These are phyloP conservation scores for Polypterus senegalus DNA, from an alignment of 2,113 vertebrate genomes.

Conservation along the genomic window DNA sequence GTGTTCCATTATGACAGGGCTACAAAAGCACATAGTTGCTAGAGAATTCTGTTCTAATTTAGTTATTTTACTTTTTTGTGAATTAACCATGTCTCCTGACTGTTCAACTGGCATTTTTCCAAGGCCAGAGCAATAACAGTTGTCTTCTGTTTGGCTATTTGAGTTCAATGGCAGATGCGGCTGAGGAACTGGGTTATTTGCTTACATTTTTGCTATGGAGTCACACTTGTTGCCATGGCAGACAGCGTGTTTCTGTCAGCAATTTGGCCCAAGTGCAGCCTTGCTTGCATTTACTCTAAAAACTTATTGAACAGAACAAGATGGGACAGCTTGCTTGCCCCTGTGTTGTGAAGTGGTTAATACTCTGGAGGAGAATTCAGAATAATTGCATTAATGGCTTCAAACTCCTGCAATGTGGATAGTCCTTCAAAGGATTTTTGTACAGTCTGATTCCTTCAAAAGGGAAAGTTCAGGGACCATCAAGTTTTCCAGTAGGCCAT, in stretches of 20 bases:
- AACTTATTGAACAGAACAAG: slow-evolving; percentile 49
- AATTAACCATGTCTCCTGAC: slow-evolving; percentile 25
- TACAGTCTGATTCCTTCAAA: not conserved
- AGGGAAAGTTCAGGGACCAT: slow-evolving; percentile 5
- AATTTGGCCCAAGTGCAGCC: slow-evolving; percentile 48
- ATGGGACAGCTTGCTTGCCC: slow-evolving; percentile 40
- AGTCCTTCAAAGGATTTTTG: slow-evolving; percentile 21
- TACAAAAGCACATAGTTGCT: slow-evolving; percentile 1
- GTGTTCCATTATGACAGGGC: not conserved
- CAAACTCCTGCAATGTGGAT: slow-evolving; percentile 13
- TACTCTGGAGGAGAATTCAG: slow-evolving; percentile 30
- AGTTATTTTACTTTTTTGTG: not conserved
- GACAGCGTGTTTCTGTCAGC: slow-evolving; percentile 55
- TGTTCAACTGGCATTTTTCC: slow-evolving; percentile 20
- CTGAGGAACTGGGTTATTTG: slow-evolving; percentile 42
- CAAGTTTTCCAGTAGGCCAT: slow-evolving; percentile 2
- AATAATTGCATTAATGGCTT: slow-evolving; percentile 31
- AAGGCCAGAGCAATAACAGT: slow-evolving; percentile 26
- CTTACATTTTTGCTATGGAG: slow-evolving; percentile 52
- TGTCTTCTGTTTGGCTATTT: slow-evolving; percentile 35
- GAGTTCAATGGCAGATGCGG: slow-evolving; percentile 42
- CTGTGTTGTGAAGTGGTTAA: slow-evolving; percentile 39
- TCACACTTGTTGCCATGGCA: slow-evolving; percentile 60
- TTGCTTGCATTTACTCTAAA: slow-evolving; percentile 41
- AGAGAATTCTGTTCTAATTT: not conserved